These are phyloP conservation scores for Philaethria dido DNA, from an alignment of 2,888 invertebrate genomes.

Conservation along the genomic window DNA sequence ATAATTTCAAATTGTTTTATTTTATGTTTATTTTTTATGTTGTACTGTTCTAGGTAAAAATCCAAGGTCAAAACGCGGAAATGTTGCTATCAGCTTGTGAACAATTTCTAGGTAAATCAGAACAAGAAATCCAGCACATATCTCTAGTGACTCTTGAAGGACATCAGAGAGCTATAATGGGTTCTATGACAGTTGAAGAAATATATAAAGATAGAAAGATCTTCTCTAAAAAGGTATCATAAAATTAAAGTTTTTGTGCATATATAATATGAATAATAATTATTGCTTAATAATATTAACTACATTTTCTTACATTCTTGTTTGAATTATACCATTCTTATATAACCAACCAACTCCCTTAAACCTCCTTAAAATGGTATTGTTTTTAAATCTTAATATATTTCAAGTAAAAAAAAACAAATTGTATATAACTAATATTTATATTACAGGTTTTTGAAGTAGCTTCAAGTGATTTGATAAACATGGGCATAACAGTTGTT, in stretches of 20 bases:
- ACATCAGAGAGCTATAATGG: conserved; percentile 98
- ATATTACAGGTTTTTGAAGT: conserved; percentile 92
- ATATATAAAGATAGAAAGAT: conserved; percentile 98
- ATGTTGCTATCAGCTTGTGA: conserved; percentile 96
- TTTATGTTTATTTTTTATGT: neutral
- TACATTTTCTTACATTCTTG: no score
- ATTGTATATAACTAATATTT: neutral
- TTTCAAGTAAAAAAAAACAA: neutral
- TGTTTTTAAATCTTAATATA: neutral
- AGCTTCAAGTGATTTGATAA: conserved; percentile 96
- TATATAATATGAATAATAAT: no score
- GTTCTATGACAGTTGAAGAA: conserved; percentile 98
- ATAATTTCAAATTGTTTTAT: no score
- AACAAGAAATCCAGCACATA: conserved; percentile 94
- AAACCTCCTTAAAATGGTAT: no score
- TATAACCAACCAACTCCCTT: no score
- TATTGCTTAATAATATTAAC: no score
- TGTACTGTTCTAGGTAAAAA: conserved; percentile 85
- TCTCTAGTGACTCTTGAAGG: conserved; percentile 96
- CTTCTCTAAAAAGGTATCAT: conserved; percentile 89
- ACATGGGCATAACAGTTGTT: conserved; percentile 98
- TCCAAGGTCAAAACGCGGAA: conserved; percentile 94
- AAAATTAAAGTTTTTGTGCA: neutral
- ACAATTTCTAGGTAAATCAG: conserved; percentile 95
- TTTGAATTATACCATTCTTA: no score